phyloP scores from a whole-genome alignment of 1,140 invertebrate genomes.

The Brachionus calyciflorus region DNA sequence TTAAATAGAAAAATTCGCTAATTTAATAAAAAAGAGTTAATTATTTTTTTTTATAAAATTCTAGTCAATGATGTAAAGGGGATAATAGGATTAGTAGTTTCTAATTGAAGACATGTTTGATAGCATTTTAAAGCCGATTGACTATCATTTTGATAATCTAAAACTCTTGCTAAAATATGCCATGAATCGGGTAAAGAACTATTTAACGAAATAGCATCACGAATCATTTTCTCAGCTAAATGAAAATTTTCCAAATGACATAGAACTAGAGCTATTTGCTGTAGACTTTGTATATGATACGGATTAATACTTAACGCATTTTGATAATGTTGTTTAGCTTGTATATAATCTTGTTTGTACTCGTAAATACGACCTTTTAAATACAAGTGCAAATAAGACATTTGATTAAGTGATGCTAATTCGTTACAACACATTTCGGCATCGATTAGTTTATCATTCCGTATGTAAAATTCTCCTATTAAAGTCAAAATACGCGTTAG shows the following conservation, averaged over 20 bases:
- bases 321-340: constrained; percentile 83
- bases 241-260: constrained; percentile 81
- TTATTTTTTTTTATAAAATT: constrained; percentile 29
- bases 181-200: constrained; percentile 53
- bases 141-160: constrained; percentile 77
- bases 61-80: constrained; percentile 69
- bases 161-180: constrained; percentile 82
- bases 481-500: constrained; percentile 27
- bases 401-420: constrained; percentile 78
- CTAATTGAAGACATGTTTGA: constrained; percentile 81
- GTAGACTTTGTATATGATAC: constrained; percentile 81
- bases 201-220: constrained; percentile 68
- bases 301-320: constrained; percentile 90
- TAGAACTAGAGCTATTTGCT: constrained; percentile 79
- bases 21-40: too few relatives aligned
- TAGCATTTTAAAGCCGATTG: constrained; percentile 81
- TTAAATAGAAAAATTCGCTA: neutral
- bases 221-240: constrained; percentile 82
- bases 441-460: constrained; percentile 70
- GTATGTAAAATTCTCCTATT: constrained; percentile 39
- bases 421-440: constrained; percentile 82
- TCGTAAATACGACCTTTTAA: constrained; percentile 82
- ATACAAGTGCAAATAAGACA: constrained; percentile 85
- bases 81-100: constrained; percentile 77
- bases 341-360: constrained; percentile 76